These are phyloP conservation scores for Pyrocoelia pectoralis DNA, from an alignment of 2,888 invertebrate genomes.

Conservation along the genomic window DNA sequence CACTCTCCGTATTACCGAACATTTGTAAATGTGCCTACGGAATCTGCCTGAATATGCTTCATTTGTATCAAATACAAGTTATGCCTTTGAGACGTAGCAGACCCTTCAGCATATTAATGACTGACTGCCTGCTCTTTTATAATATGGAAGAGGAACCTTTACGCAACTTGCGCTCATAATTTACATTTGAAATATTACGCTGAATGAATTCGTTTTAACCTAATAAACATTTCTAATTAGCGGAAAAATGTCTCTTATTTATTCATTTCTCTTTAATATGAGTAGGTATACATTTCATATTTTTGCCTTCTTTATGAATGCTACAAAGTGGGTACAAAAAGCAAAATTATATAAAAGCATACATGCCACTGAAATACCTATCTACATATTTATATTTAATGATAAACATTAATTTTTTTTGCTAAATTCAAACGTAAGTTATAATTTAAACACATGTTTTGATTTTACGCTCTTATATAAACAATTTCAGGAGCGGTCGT, in stretches of 20 bases:
- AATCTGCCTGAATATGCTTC: conserved; percentile 19
- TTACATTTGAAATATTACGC: background rate
- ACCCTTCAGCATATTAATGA: conserved; percentile 19
- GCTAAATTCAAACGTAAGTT: too few species aligned
- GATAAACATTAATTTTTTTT: too few species aligned
- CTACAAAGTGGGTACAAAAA: too few species aligned
- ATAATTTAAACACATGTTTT: too few species aligned
- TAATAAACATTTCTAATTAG: background rate
- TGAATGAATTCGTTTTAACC: background rate
- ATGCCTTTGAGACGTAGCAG: conserved; percentile 24
- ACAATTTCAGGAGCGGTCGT: too few species aligned
- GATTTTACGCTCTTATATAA: too few species aligned
- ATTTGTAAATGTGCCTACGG: conserved; percentile 24
- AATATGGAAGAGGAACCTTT: background rate
- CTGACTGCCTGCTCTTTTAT: background rate
- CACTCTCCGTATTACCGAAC: conserved; percentile 16
- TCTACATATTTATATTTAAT: too few species aligned
- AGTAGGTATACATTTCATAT: too few species aligned
- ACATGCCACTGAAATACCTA: too few species aligned
- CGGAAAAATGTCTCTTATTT: background rate
- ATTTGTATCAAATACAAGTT: conserved; percentile 32
- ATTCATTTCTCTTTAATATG: too few species aligned
- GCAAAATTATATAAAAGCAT: too few species aligned
- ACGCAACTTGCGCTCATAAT: background rate
- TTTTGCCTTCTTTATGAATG: too few species aligned